These are phyloP conservation scores for Amphiprion percula DNA, from an alignment of 2,113 vertebrate species.

Conservation along the genomic window DNA sequence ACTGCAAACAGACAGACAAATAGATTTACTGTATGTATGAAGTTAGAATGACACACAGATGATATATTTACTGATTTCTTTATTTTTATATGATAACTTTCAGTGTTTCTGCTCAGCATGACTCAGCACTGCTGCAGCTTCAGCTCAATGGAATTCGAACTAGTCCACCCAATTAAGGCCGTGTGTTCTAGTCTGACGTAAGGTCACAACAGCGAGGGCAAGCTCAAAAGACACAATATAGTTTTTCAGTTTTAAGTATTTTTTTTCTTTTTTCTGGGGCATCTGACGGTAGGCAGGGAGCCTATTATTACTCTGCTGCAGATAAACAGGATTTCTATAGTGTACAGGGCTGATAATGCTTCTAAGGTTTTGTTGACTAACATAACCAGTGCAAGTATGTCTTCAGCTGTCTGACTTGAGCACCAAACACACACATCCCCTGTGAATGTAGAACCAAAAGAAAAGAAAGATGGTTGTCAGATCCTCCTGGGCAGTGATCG, in stretches of 20 bases:
- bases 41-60: background rate
- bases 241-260: background rate
- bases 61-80: background rate
- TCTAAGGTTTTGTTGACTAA: background rate
- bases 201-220: constrained; percentile 34
- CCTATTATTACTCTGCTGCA: background rate
- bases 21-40: background rate
- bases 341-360: background rate
- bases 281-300: background rate
- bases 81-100: background rate
- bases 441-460: constrained; percentile 11
- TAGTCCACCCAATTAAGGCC: constrained; percentile 42
- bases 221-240: constrained; percentile 2
- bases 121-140: constrained; percentile 47
- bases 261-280: background rate
- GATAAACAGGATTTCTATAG: background rate
- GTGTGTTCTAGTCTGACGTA: constrained; percentile 28
- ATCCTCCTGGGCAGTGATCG: constrained; percentile 3
- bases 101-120: constrained; percentile 30
- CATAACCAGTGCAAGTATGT: background rate
- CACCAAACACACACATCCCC: background rate
- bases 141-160: constrained; percentile 36
- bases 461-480: background rate
- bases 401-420: constrained; percentile 2
- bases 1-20: background rate